Evolutionary conservation across 1,140 invertebrate species (phyloP), one percentile per base, ranked within the genome.

Genomic region (Pomacea maculata): DNA sequence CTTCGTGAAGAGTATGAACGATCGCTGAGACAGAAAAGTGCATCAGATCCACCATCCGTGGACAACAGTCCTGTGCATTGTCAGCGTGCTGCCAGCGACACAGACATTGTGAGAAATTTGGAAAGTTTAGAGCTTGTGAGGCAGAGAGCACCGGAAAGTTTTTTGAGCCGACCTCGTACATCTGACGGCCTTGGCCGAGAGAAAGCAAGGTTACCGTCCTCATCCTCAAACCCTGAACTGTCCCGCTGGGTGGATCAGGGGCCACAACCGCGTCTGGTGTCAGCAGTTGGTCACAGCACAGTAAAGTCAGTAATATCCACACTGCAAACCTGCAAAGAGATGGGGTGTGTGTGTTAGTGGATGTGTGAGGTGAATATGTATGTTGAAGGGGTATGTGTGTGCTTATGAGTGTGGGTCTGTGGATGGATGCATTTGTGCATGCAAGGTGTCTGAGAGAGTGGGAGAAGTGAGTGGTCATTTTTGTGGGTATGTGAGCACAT

Each of bases 161-260:
- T 78, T 19, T 70, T 78, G 65, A 52, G 34, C 57, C 68, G 34
- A 70, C 65, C 73, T 15, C 45, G 14, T n/a, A 52, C 64, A 54
- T 68, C 61, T 25, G 81, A 63, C 34, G 75, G 73, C 75, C 72
- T 21, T 74, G 75, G 68, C 34, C 82, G 67, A 34, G 78, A 61
- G 73, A 84, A 73, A 75, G 73, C 57, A 79, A 29, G 84, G n/a
- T 70, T 87, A 15, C 82, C 85, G 19, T 84, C 88, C 17, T 89
- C 89, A 45, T 88, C 85, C 11, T 89, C 88, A 29, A 88, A 85
- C 80, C 88, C 89, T 5, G 89, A 90, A 81, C 83, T 90, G 17
- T 86, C 87, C 8, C 86, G 87, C 75, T 83, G 85, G 72, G 73
- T 78, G 29, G 83, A 86, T n/a, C 68, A 78, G 67, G 54, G 29